Evolutionary conservation across 92 coral and sea anemone genomes (phyloP), one percentile per base, ranked within the genome.

Genomic region (Epizoanthus scotinus): DNA sequence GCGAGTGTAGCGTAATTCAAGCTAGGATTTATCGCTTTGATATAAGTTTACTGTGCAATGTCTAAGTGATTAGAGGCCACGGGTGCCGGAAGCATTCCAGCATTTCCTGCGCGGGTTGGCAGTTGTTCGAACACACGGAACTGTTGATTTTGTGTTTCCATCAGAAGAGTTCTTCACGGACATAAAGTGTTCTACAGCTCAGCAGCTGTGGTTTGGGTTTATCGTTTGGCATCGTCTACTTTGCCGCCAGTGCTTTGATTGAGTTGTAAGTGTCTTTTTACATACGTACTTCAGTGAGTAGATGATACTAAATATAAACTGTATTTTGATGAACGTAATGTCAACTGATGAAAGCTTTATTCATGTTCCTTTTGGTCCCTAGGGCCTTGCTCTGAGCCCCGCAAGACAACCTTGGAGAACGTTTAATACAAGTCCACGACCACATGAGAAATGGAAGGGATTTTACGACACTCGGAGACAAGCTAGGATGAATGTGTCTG

Each of bases 311-410:
- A 88, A 91, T 91, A 91, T 91, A 92, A 86, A 84, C 97, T 85
- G 89, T 88, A 86, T 90, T 87, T 87, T 90, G 97, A 87, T 90
- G 84, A 93, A 86, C 91, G 87, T 88, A 85, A 93, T 91, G 97
- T 88, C 85, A 93, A 87, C 86, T 78, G 97, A 90, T 93, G 97
- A 90, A 90, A 93, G 97, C 92, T 88, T 90, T 87, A 93, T 90
- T 90, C 94, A 82, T 84, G 86, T 87, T 79, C 84, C 62, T 64
- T 79, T 28, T 20, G 85, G 70, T 87, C 92, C 82, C 29, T 66
- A 84, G 91, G 93, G 73, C 61, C 67, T 70, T 68, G 64, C 27
- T 77, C 84, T 79, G 78, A 77, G 31, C 78, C 67, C 66, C 81
- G 77, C 60, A 79, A 86, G 74, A 52, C 75, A 77, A 86, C 73